Evolutionary conservation across 2,113 vertebrate genomes (phyloP).

Genomic region (Sceloporus tristichus): DNA sequence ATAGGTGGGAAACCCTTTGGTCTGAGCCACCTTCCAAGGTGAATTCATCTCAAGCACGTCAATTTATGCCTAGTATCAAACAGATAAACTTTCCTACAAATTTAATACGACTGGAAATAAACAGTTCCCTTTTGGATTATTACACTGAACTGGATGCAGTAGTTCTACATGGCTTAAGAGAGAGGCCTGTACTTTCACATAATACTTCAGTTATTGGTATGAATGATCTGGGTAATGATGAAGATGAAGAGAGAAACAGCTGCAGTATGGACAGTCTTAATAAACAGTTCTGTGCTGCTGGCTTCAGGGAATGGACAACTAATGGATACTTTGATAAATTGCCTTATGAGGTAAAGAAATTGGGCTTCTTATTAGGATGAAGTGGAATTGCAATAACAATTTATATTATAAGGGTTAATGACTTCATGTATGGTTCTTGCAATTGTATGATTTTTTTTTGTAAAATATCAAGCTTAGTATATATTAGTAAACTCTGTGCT

Average conservation of each 20-base stretch:
- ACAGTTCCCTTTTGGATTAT: slow-evolving; percentile 95
- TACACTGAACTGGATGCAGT: slow-evolving; percentile 98
- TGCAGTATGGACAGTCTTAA: slow-evolving; percentile 82
- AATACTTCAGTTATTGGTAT: slow-evolving; percentile 90
- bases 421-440: neutral
- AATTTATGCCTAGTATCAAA: slow-evolving; percentile 94
- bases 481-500: neutral
- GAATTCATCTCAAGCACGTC: slow-evolving; percentile 90
- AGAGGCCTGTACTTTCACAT: slow-evolving; percentile 89
- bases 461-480: neutral
- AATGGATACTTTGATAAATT: slow-evolving; percentile 97
- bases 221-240: slow-evolving; percentile 90
- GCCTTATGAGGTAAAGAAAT: slow-evolving; percentile 92
- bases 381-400: neutral
- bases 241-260: slow-evolving; percentile 84
- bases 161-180: slow-evolving; percentile 90
- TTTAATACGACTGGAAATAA: slow-evolving; percentile 94
- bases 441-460: neutral
- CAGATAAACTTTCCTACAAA: slow-evolving; percentile 95
- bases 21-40: slow-evolving; percentile 90
- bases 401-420: neutral
- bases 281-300: slow-evolving; percentile 79
- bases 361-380: slow-evolving; percentile 12
- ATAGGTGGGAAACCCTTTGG: slow-evolving; percentile 98
- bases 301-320: slow-evolving; percentile 82